A percentile compares a stretch with the other conserved stretches of the same genome.
These are phyloP conservation scores for Rhinella marina DNA, from an alignment of 2,797 vertebrate species.

Conservation along the genomic window DNA sequence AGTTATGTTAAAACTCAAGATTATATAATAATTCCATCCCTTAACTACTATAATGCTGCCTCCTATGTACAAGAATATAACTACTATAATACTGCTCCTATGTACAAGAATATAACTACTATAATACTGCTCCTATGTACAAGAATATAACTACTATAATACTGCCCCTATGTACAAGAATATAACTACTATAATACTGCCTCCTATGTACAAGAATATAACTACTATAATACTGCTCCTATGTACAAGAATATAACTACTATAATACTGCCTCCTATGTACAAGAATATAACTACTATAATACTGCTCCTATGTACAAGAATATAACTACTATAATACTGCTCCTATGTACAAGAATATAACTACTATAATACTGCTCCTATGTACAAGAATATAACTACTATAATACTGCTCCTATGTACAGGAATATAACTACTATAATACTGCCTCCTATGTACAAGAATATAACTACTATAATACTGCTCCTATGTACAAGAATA, in stretches of 20 bases:
- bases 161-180: neutral
- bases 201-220: neutral
- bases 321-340: conserved; percentile 25
- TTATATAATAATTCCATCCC: neutral
- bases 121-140: conserved; percentile 6
- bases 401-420: conserved; percentile 14
- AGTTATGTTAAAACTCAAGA: neutral
- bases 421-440: conserved; percentile 4
- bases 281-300: conserved; percentile 17
- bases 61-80: neutral
- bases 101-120: conserved; percentile 9
- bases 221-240: neutral
- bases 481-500: neutral
- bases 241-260: conserved; percentile 5
- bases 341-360: neutral
- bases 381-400: neutral
- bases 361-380: conserved; percentile 1
- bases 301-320: conserved; percentile 7
- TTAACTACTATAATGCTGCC: too few relatives aligned
- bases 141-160: conserved; percentile 11
- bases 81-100: conserved; percentile 3
- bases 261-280: neutral
- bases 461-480: neutral
- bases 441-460: neutral
- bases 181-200: neutral